Conservation (phyloP, 2,888 invertebrate genomes). For the Morinoia aosen region DNA sequence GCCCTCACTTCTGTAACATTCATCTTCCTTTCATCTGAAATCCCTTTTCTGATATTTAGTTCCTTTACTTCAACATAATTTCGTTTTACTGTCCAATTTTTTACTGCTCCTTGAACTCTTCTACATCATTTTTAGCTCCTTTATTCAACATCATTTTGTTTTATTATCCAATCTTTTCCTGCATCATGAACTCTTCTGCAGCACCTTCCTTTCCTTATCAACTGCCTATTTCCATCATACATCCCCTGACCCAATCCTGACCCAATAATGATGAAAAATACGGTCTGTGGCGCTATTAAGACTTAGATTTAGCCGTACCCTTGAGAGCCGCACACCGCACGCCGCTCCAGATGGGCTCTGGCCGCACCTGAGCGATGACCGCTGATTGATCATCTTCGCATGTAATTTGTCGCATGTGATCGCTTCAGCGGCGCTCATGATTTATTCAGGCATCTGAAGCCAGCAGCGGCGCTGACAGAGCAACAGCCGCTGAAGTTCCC, state of each 20-base stretch:
- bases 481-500: slow-evolving; percentile 6
- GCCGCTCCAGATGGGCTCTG: neutral
- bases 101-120: neutral
- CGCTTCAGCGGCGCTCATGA: neutral
- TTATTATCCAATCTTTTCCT: neutral
- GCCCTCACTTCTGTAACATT: neutral
- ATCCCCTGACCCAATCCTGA: too few relatives aligned
- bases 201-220: neutral
- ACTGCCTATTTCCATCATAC: neutral
- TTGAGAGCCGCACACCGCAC: neutral
- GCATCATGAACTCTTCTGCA: neutral
- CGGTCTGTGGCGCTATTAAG: too few relatives aligned
- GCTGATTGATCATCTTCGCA: neutral
- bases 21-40: neutral
- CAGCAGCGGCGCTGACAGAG: neutral
- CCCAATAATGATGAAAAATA: too few relatives aligned
- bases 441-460: neutral
- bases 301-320: neutral
- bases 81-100: neutral
- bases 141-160: neutral
- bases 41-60: neutral
- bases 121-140: neutral
- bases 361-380: neutral
- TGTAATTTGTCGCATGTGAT: neutral
- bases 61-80: neutral